Evolutionary conservation across 2,797 vertebrate genomes (phyloP), one percentile per base, ranked within the genome.

Genomic region (Amphiprion clarkii): DNA sequence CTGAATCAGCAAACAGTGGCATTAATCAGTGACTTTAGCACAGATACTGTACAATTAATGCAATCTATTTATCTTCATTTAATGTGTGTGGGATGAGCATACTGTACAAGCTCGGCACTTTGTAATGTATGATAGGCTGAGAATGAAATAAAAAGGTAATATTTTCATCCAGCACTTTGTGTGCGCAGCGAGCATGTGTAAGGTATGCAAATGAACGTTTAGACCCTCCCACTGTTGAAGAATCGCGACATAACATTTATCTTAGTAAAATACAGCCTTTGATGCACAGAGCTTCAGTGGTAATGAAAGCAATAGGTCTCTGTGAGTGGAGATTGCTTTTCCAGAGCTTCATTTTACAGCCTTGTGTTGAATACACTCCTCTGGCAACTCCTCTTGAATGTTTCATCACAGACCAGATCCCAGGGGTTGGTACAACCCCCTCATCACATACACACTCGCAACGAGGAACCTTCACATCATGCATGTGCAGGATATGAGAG

Each of bases 391-490:
- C 77, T 90, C 87, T 75, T 93, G 89, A 94, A 93, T 93, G 91
- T 94, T 94, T 94, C 90, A 94, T 93, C 92, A 94, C 90, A 92
- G 88, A 90, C 71, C 79, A 81, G 88, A 89, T 92, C 91, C 93
- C 90, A 84, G 75, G 90, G 89, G 90, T 86, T 82, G 84, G 81
- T 78, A 79, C 86, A 48, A 84, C 69, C 61, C 78, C 78, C 78
- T 83, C 85, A 84, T 86, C 85, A 86, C 77, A 69, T 62, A 84
- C 76, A 78, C 79, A 71, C 78, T 61, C 71, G 36, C 81, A 53
- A 74, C 58, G 79, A 85, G 75, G 56, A 85, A 84, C 68, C 67
- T 84, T 81, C 83, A 73, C 82, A 88, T 89, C 90, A 85, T 79
- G 82, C 82, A 82, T 90, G 86, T 87, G 82, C 71, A 81, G 79